Base-by-base conservation (phyloP, 2,888 invertebrate genomes). In the Meandrusa payeni region DNA sequence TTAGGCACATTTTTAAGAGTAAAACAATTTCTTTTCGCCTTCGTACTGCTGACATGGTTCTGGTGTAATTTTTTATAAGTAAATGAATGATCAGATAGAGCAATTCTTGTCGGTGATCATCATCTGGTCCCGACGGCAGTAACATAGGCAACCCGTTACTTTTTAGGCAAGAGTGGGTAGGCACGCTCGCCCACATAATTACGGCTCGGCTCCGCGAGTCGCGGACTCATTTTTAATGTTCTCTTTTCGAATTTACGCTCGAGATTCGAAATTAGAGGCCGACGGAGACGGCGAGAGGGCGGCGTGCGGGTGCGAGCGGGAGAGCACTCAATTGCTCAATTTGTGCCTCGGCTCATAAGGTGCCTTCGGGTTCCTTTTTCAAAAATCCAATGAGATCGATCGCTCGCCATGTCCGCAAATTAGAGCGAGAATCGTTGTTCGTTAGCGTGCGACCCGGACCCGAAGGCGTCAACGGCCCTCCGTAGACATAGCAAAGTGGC, bases 321-420 rank as follows among this genome's bases (percentile, higher is more conserved):
- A 55, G 51, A 65, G 76, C 77, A 72, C 63, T 72, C 77, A 85
- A 86, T 86, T 83, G 82, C 83, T 86, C 86, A 86, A 87, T 86
- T 86, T 83, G 86, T 80, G 81, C 69, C 60, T 66, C 61, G 59
- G 67, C 72, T 73, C 78, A 76, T 75, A 73, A 79, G 70, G 67
- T 66, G 70, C 69, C 62, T 72, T 74, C 64, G 69, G 59, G 67
- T 76, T 77, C 69, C 70, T 83, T 86, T 86, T 79, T 76, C 69
- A 77, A 85, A 85, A 86, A 79, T 78, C 81, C 77, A 83, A 85
- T 81, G 76, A 85, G 85, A 83, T 87, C 86, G 83, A 87, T 87
- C 82, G 83, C 74, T 76, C 67, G 78, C 79, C 81, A 78, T 82
- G 82, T 81, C 86, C 75, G 86, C 85, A 85, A 86, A 86, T 86